Conservation (phyloP, 2,113 vertebrate genomes). For the Arenaria interpres region DNA sequence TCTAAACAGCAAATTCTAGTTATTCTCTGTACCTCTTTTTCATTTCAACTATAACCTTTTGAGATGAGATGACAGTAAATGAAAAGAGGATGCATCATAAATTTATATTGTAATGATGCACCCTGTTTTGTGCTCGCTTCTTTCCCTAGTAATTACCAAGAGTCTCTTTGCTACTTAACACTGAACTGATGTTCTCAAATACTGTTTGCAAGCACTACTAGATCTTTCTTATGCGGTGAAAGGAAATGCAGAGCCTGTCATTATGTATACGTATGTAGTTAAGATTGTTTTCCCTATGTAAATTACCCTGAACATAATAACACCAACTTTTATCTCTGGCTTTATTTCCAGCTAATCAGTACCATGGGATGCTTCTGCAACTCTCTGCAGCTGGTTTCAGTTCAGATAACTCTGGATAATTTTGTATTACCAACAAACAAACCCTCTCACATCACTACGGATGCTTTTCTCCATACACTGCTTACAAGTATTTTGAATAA, state of each 20-base stretch:
- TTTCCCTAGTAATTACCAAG: not conserved
- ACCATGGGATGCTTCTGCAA: not conserved
- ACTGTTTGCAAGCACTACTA: not conserved
- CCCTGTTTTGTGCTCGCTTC: not conserved
- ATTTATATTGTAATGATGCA: not conserved
- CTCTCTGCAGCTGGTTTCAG: not conserved
- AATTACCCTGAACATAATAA: not conserved
- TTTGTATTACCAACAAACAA: not conserved
- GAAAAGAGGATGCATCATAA: not conserved
- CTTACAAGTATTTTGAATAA: not conserved
- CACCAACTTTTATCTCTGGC: not conserved
- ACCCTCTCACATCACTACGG: not conserved
- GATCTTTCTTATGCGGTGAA: not conserved
- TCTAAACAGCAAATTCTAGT: not conserved
- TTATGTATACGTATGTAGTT: not conserved
- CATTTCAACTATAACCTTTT: not conserved
- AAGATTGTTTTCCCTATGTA: not conserved
- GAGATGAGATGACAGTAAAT: not conserved
- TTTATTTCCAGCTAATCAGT: not conserved
- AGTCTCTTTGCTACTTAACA: not conserved
- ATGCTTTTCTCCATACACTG: not conserved
- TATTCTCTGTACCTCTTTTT: constrained; percentile 4
- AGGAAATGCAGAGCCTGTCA: not conserved
- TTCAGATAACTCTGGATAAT: not conserved
- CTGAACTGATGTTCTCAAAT: not conserved